Conservation (phyloP, 2,888 invertebrate species). For the Plagiodera versicolora region DNA sequence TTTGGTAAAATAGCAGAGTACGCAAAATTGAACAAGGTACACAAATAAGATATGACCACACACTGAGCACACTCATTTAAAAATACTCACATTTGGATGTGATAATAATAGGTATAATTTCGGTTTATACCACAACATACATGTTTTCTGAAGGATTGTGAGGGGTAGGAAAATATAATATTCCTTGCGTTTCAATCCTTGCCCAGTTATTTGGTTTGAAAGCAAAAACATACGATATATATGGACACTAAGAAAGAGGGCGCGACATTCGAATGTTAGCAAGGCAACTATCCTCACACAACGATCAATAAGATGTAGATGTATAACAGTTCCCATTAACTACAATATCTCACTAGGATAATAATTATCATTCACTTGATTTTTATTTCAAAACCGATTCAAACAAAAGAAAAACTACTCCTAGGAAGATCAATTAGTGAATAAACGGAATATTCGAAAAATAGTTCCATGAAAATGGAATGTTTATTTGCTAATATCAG, state of each 20-base stretch:
- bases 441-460: no score
- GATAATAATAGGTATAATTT: not conserved
- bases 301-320: not conserved
- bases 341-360: no score
- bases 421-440: no score
- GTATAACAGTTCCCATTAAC: no score
- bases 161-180: conserved; percentile 33
- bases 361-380: no score
- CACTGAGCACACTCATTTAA: not conserved
- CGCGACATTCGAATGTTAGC: conserved; percentile 15
- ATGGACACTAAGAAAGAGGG: conserved; percentile 6
- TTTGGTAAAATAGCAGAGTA: not conserved
- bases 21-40: not conserved
- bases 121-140: not conserved
- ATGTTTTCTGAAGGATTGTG: no score
- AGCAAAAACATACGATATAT: not conserved
- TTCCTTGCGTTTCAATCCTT: conserved; percentile 35
- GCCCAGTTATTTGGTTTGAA: conserved; percentile 35
- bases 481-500: no score
- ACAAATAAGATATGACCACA: not conserved
- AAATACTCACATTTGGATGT: not conserved
- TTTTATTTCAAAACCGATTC: no score
- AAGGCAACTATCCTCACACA: conserved; percentile 16
- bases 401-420: no score
- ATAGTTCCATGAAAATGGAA: no score